Evolutionary conservation across 2,797 vertebrate species (phyloP), one percentile per base, ranked within the genome.

Genomic region (Hippoglossus hippoglossus): DNA sequence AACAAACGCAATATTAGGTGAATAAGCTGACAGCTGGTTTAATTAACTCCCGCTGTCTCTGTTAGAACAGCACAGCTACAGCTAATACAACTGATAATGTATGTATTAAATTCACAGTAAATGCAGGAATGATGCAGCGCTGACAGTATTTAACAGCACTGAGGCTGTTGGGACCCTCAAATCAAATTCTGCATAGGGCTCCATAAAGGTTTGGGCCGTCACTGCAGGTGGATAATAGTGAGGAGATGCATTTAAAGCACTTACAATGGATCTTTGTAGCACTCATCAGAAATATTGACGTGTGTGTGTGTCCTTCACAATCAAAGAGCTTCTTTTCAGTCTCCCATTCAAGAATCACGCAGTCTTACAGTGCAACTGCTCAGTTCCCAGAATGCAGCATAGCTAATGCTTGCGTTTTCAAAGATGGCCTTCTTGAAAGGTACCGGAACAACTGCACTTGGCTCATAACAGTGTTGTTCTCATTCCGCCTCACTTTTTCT

Each of bases 321-420:
- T 77, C 71, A 79, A 46, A 52, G 15, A 71, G 44, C 28, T 36
- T 82, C 68, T 75, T 81, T 82, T 82, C 77, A 85, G 41, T 10
- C 60, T 10, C n/a, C 64, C 54, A 52, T 77, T 77, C 39, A 67
- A 21, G 50, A 50, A 46, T 60, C 41, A 2, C 11, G 44, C 64
- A 47, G 61, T 75, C 31, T 3, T 47, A 59, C 18, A 47, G 6
- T 8, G 16, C 44, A 47, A 16, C 31, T 13, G 41, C 5, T 44
- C 41, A 44, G 16, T 44, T 46, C 16, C 44, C 44, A 46, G 18
- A 16, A 46, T 46, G 44, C 44, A 76, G 25, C 50, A 53, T 16
- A 51, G 34, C 10, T 51, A 25, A n/a, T 39, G 34, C 60, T 60
- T 64, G 57, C 44, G 54, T 67, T 31, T 65, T 67, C 25, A 64